Conservation (phyloP, 2,113 vertebrate genomes). For the Pseudopodoces humilis region DNA sequence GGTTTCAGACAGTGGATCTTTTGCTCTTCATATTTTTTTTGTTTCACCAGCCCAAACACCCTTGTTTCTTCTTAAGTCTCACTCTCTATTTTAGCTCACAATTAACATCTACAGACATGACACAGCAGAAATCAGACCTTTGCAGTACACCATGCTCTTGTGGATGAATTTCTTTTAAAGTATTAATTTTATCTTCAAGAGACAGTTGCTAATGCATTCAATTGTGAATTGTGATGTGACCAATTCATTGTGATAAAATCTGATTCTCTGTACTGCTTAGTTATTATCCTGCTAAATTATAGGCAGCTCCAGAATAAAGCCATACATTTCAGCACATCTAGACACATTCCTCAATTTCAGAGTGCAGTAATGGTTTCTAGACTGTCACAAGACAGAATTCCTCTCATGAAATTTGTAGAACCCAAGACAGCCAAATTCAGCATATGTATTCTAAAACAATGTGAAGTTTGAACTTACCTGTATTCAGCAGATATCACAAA, state of each 20-base stretch:
- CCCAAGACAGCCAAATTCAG: not conserved
- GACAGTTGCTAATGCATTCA: not conserved
- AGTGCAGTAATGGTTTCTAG: not conserved
- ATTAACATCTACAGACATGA: not conserved
- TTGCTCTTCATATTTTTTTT: not conserved
- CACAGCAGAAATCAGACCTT: not conserved
- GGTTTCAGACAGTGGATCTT: not conserved
- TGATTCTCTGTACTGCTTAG: not conserved
- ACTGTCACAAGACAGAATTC: not conserved
- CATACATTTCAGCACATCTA: not conserved
- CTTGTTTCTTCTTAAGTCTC: not conserved
- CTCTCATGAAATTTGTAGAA: not conserved
- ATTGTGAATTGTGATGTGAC: too few relatives aligned
- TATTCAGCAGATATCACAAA: not conserved
- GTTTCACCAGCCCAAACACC: not conserved
- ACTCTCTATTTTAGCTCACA: not conserved
- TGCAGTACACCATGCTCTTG: rapidly evolving
- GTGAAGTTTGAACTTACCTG: not conserved
- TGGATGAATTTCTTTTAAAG: not conserved
- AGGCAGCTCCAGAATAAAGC: not conserved
- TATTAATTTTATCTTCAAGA: not conserved
- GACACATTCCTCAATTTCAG: not conserved
- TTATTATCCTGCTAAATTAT: not conserved
- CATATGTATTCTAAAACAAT: not conserved
- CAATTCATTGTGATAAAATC: not conserved